Evolutionary conservation across 2,113 vertebrate species (phyloP), one percentile per base, ranked within the genome.

Genomic region (Melanotaenia duboulayi): DNA sequence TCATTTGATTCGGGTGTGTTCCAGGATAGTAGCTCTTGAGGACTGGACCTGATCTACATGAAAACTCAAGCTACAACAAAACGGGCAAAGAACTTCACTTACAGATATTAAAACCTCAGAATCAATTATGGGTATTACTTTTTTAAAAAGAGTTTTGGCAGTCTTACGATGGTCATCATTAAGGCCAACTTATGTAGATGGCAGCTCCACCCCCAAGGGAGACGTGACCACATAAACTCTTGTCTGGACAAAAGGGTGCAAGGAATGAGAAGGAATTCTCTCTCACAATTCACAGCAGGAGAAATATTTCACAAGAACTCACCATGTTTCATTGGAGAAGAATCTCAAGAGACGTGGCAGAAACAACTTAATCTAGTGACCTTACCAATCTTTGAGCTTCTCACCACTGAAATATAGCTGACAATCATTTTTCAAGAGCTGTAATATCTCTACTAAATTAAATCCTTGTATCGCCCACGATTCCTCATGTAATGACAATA

Each of bases 161-260:
- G 71, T 67, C 64, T 52, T 61, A 76, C 84, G 55, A 68, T 65
- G 65, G 68, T 78, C 87, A 82, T 86, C 84, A 88, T 85, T 79
- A 68, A 86, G 78, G 71, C 84, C 75, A 79, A 73, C 65, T n/a
- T 24, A 61, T 64, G 56, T 52, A 49, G 75, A 87, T 83, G 77
- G 71, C 76, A 88, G 65, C 23, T 54, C 68, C 73, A 77, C 70
- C 81, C 59, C 48, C 25, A 37, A 70, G 61, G 52, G 66, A 85
- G 82, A 70, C 23, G 44, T 42, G 75, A 88, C 71, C 78, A 81
- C 23, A 11, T 81, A 80, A 87, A 87, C 81, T 87, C 48, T 78
- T 76, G 62, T 74, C 80, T 74, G 63, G 35, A 81, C 11, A 61
- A 44, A 49, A 52, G 78, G 70, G 20, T 52, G 20, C 17, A n/a